Evolutionary conservation across 35 echinoderm and acorn worm genomes (phyloP).

Genomic region (Lytechinus variegatus): DNA sequence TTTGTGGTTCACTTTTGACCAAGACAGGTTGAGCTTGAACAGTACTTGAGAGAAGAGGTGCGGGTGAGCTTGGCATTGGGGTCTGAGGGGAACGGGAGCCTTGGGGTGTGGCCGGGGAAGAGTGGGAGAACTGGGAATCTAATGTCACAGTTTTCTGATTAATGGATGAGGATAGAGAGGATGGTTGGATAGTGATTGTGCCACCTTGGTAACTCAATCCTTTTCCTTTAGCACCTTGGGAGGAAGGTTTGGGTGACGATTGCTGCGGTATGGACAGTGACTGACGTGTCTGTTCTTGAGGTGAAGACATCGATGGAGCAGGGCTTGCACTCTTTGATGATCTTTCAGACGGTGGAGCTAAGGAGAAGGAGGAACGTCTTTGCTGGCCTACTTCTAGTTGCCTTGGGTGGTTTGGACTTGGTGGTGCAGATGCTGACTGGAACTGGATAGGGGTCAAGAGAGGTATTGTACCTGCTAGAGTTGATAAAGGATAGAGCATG

Average conservation of each 20-base stretch:
- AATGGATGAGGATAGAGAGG: not conserved
- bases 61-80: not conserved
- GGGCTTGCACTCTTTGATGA: constrained; percentile 57
- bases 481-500: constrained; percentile 45
- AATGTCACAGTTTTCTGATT: constrained; percentile 34
- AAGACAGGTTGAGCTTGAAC: not conserved
- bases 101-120: not conserved
- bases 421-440: constrained; percentile 44
- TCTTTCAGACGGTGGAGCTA: not conserved
- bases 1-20: constrained; percentile 32
- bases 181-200: constrained; percentile 82
- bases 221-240: not conserved
- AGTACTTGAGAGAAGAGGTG: constrained; percentile 17
- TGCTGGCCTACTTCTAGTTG: not conserved
- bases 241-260: constrained; percentile 17
- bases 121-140: constrained; percentile 2
- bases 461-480: constrained; percentile 19
- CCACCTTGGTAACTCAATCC: constrained; percentile 85
- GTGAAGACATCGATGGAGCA: constrained; percentile 31
- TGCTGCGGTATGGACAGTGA: constrained; percentile 6
- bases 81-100: not conserved
- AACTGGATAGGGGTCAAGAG: constrained; percentile 50
- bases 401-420: constrained; percentile 10
- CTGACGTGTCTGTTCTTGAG: constrained; percentile 45
- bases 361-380: constrained; percentile 21